These are phyloP conservation scores for Drosophila sp. DNA, from an alignment of 1,140 invertebrate species.

Conservation along the genomic window DNA sequence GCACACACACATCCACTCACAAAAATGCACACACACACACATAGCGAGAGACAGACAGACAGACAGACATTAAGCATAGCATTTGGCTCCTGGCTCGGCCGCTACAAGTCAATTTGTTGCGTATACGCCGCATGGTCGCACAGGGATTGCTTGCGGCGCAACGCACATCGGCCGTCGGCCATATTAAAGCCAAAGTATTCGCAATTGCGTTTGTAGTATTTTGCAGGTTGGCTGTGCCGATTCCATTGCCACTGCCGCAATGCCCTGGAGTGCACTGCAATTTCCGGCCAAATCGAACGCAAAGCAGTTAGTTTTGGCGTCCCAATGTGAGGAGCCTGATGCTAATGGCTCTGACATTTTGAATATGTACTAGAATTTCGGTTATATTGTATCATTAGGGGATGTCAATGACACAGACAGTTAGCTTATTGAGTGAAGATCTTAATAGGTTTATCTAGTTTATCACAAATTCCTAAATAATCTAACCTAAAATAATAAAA, in stretches of 20 bases:
- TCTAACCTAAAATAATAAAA: no score
- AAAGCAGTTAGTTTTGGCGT: conserved; percentile 14
- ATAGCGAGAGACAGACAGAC: background rate
- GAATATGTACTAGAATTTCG: conserved; percentile 24
- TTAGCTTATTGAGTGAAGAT: background rate
- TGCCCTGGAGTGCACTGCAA: conserved; percentile 39
- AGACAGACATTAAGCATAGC: background rate
- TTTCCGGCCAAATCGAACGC: conserved; percentile 43
- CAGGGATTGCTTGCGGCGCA: conserved; percentile 21
- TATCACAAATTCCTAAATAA: no score
- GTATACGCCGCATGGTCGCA: conserved; percentile 46
- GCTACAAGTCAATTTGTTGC: conserved; percentile 53
- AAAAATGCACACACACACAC: background rate
- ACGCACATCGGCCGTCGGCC: conserved; percentile 4
- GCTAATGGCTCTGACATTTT: conserved; percentile 27
- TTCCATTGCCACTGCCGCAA: conserved; percentile 21
- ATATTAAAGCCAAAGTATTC: conserved; percentile 20
- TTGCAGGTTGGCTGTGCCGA: background rate
- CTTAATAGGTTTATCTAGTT: background rate
- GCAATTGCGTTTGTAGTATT: conserved; percentile 2
- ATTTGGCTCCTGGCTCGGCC: background rate
- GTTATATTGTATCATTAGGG: background rate
- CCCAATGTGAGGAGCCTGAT: conserved; percentile 2
- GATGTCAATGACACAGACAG: conserved; percentile 2
- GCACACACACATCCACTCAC: background rate